Conservation (phyloP, 2,113 vertebrate species). For the Thymallus thymallus region DNA sequence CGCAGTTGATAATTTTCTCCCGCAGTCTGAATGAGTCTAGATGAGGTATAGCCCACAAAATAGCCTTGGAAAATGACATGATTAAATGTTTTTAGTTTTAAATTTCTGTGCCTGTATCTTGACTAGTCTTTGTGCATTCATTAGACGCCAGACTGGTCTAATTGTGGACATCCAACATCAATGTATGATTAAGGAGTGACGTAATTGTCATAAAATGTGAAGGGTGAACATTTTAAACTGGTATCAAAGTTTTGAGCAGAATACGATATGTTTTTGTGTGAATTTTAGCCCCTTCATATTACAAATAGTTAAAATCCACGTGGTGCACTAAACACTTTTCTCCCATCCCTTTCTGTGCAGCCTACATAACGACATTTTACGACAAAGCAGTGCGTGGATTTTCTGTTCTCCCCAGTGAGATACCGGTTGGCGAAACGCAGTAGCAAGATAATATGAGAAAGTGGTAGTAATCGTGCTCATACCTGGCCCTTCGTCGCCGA, state of each 20-base stretch:
- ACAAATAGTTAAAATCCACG: conserved; percentile 60
- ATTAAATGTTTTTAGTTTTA: no score
- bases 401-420: conserved; percentile 70
- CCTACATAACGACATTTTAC: conserved; percentile 68
- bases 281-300: background rate
- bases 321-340: conserved; percentile 49
- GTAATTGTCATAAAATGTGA: no score
- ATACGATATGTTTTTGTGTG: background rate
- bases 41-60: no score
- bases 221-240: background rate
- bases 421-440: conserved; percentile 78
- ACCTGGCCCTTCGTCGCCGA: conserved; percentile 9
- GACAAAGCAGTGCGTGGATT: conserved; percentile 70
- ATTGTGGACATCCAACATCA: no score
- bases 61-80: no score
- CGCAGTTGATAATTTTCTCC: no score
- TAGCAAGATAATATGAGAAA: conserved; percentile 54
- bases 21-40: no score
- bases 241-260: no score
- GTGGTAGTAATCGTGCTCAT: conserved; percentile 21
- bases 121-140: no score
- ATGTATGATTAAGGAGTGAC: no score
- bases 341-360: background rate
- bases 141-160: no score
- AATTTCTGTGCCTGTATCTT: no score